These are phyloP conservation scores for Pollenia labialis DNA, from an alignment of 2,888 invertebrate genomes.

Conservation along the genomic window DNA sequence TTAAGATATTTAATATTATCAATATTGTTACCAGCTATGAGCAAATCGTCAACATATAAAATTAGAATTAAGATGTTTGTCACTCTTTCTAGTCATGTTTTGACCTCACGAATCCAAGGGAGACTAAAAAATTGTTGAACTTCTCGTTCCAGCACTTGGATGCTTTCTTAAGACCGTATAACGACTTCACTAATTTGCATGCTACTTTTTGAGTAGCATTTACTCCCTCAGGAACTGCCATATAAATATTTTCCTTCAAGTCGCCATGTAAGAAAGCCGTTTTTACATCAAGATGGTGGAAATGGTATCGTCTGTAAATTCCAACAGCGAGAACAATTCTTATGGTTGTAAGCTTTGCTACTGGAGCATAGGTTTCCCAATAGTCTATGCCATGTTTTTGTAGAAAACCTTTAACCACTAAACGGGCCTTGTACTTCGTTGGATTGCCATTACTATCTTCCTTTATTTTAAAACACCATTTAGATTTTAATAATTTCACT, in stretches of 20 bases:
- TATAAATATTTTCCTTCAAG: constrained; percentile 1
- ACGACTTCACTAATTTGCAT: background rate
- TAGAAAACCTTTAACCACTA: too few species aligned
- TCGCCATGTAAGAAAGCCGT: background rate
- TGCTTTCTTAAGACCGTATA: background rate
- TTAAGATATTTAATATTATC: too few species aligned
- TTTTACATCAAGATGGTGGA: background rate
- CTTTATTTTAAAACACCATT: too few species aligned
- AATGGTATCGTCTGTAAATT: background rate
- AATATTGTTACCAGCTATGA: background rate
- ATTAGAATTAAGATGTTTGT: background rate
- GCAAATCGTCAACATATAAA: background rate
- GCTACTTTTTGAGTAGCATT: background rate
- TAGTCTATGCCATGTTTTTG: background rate
- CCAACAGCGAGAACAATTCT: constrained; percentile 14
- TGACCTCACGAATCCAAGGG: background rate
- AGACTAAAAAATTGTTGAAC: background rate
- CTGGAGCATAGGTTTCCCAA: background rate
- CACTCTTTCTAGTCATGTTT: background rate
- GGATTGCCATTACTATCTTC: background rate
- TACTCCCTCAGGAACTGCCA: background rate
- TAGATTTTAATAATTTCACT: too few species aligned
- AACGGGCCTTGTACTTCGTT: background rate
- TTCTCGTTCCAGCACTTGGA: background rate
- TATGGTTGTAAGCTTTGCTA: background rate